Conservation (phyloP, 2,113 vertebrate genomes). For the Dryoscopus gambensis region DNA sequence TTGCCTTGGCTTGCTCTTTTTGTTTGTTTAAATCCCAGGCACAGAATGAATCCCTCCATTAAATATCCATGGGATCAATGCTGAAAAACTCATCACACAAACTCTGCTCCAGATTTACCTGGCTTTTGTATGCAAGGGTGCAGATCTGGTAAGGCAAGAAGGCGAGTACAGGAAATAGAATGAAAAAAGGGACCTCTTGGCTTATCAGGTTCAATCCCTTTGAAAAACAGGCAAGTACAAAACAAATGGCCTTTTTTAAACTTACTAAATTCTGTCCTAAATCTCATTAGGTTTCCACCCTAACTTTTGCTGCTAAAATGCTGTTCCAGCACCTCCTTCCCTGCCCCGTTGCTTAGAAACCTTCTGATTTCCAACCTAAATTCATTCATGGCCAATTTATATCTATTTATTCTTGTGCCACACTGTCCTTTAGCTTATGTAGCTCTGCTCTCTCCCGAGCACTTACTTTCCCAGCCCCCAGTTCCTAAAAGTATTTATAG, state of each 20-base stretch:
- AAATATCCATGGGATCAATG: not conserved
- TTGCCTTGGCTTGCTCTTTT: not conserved
- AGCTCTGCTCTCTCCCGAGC: conserved; percentile 24
- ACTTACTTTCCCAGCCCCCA: conserved; percentile 33
- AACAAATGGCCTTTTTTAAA: conserved; percentile 51
- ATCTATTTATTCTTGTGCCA: conserved; percentile 60
- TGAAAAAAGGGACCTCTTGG: conserved; percentile 3
- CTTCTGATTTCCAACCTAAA: conserved; percentile 53
- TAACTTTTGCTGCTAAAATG: conserved; percentile 21
- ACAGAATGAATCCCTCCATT: not conserved
- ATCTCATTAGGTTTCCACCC: conserved; percentile 33
- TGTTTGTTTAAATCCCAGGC: not conserved
- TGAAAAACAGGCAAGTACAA: conserved; percentile 32
- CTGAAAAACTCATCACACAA: not conserved
- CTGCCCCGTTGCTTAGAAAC: conserved; percentile 60
- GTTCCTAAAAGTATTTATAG: conserved; percentile 46
- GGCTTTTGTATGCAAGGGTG: not conserved
- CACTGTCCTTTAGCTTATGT: conserved; percentile 44
- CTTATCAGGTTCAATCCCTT: conserved; percentile 9
- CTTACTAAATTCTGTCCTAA: conserved; percentile 43
- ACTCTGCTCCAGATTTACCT: not conserved
- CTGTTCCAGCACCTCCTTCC: conserved; percentile 34
- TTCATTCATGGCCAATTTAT: conserved; percentile 61
- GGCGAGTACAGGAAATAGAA: not conserved
- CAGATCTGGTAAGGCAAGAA: not conserved